Base-by-base conservation (phyloP, 2,888 invertebrate species). In the Cartodere bifasciata region DNA sequence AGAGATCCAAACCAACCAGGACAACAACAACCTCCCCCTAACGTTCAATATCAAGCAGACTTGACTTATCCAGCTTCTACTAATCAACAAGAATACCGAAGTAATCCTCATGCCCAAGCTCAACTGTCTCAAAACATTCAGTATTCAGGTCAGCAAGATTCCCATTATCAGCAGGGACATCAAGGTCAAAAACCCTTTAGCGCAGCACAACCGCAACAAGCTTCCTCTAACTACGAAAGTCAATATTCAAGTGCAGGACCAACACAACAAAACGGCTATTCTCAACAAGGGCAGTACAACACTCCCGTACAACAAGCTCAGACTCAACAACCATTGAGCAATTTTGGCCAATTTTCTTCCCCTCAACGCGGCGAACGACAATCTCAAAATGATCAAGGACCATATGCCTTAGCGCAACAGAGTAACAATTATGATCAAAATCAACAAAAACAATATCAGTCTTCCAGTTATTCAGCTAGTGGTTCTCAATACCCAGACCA, bases 251-350 rank as follows among this genome's bases (percentile, higher is more conserved):
- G 16, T 10, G 9, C 9, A 13, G 15, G 3, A 20, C 27, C 29
- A 10, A 13, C 22, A n/a, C 37, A 34, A 38, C 14, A 30, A 1
- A 42, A 43, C 15, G 29, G 38, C 4, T 37, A 41, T 14, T 24
- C 34, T n/a, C 28, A 36, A 37, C 31, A 21, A 38, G 26, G 32
- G 26, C 23, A 35, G 6, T 10, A 9, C n/a, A 23, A 35, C 12
- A n/a, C 9, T 11, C 32, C 15, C 23, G 31, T 34, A 25, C 29
- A 24, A 4, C 13, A 15, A 14, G 12, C 16, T 10, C 29, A 29
- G 23, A 23, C 6, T 6, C 30, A 22, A 23, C 29, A 28, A 3
- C 10, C 4, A n/a, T 25, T 26, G 10, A 14, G 26, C 20, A n/a
- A n/a, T n/a, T n/a, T n/a, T n/a, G 23, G 27, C 13, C 41, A 41